phyloP scores from a whole-genome alignment of 1,140 invertebrate genomes.

The Diuraphis noxia region DNA sequence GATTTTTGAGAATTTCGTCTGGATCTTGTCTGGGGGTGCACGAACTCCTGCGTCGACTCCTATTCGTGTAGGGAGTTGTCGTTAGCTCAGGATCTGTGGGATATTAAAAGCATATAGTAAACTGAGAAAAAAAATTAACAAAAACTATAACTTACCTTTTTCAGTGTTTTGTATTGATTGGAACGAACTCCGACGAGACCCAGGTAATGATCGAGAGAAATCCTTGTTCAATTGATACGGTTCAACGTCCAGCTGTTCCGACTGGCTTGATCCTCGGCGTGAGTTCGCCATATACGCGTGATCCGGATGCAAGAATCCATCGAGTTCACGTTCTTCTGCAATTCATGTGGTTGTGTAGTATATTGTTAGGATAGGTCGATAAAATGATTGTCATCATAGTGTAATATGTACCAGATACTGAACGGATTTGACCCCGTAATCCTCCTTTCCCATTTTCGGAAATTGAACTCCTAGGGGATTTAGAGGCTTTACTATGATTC shows the following conservation, averaged over 20 bases:
- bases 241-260: constrained; percentile 81
- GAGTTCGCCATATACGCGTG: constrained; percentile 72
- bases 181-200: constrained; percentile 80
- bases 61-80: constrained; percentile 65
- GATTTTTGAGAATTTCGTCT: constrained; percentile 76
- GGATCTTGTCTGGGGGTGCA: constrained; percentile 73
- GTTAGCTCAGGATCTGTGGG: constrained; percentile 63
- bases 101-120: background rate
- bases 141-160: constrained; percentile 54
- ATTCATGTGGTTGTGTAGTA: background rate
- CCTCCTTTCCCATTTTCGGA: constrained; percentile 65
- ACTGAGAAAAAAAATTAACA: background rate
- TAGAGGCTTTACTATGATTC: constrained; percentile 66
- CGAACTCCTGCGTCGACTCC: constrained; percentile 74
- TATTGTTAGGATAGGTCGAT: background rate
- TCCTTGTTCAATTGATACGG: constrained; percentile 82
- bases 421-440: constrained; percentile 67
- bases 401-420: constrained; percentile 66
- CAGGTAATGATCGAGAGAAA: constrained; percentile 81
- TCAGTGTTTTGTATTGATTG: constrained; percentile 61
- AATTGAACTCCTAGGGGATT: constrained; percentile 77
- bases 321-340: constrained; percentile 71
- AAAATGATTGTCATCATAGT: background rate
- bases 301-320: constrained; percentile 78
- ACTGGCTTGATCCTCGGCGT: constrained; percentile 79